Evolutionary conservation across 1,140 invertebrate species (phyloP).

Genomic region (Ylistrum balloti): DNA sequence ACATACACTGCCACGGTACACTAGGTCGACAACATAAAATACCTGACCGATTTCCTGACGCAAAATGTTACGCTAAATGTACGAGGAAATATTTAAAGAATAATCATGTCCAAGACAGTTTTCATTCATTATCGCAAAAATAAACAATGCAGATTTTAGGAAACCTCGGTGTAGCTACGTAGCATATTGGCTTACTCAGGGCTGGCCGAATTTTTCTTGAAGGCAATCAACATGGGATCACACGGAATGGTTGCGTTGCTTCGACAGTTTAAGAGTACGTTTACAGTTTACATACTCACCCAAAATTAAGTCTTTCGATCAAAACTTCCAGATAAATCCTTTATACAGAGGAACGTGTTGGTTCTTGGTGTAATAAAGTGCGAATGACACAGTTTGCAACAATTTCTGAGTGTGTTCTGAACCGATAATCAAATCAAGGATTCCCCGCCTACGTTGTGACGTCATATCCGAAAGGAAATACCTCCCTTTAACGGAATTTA

Average conservation of each 20-base stretch:
- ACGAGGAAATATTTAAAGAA: not conserved
- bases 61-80: not conserved
- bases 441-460: slow-evolving; percentile 76
- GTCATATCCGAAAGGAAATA: slow-evolving; percentile 67
- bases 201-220: not conserved
- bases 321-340: slow-evolving; percentile 28
- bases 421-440: slow-evolving; percentile 70
- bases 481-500: slow-evolving; percentile 27
- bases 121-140: not conserved
- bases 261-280: not conserved
- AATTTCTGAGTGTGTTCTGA: slow-evolving; percentile 45
- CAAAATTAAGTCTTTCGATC: not conserved
- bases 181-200: slow-evolving; percentile 1
- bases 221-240: slow-evolving; percentile 31
- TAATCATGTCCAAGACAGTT: no score
- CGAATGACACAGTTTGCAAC: slow-evolving; percentile 37
- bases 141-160: not conserved
- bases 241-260: slow-evolving; percentile 30
- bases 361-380: not conserved
- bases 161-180: not conserved
- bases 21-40: not conserved
- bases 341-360: slow-evolving; percentile 32
- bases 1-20: not conserved
- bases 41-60: not conserved
- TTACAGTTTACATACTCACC: slow-evolving; percentile 5